These are phyloP conservation scores for Lagodon rhomboides DNA, from an alignment of 2,797 vertebrate species.

Conservation along the genomic window DNA sequence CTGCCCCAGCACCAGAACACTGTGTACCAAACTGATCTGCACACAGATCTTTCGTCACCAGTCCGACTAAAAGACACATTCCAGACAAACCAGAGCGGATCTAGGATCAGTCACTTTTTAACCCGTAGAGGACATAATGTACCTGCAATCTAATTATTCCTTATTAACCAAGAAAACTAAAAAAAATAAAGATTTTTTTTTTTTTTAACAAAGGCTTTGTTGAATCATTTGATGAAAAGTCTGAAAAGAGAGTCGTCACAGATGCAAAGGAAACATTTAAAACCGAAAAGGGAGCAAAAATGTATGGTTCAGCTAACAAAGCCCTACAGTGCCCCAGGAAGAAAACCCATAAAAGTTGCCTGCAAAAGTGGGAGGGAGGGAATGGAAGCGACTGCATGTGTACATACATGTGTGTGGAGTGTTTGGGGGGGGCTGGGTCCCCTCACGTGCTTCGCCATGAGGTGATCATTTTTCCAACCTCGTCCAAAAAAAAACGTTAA, in stretches of 20 bases:
- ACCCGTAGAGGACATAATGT: constrained; percentile 13
- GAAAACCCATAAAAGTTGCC: constrained; percentile 31
- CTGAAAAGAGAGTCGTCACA: background rate
- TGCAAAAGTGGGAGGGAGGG: constrained; percentile 12
- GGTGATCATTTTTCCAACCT: background rate
- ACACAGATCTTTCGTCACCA: constrained; percentile 8
- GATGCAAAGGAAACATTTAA: background rate
- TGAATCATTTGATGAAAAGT: background rate
- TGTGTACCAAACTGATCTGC: constrained; percentile 60
- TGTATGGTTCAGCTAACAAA: constrained; percentile 15
- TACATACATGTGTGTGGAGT: background rate
- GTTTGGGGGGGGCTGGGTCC: background rate
- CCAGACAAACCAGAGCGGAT: constrained; percentile 22
- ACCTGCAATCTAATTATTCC: background rate
- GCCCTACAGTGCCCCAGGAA: constrained; percentile 5
- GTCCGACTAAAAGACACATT: background rate
- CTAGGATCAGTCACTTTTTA: background rate
- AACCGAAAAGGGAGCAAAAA: background rate
- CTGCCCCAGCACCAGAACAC: constrained; percentile 52
- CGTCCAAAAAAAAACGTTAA: background rate
- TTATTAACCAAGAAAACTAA: background rate
- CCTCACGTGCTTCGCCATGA: constrained; percentile 8
- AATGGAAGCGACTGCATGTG: background rate
- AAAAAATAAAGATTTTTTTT: too few relatives aligned
- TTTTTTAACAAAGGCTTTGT: too few relatives aligned